Evolutionary conservation across 1,140 invertebrate species (phyloP).

Genomic region (Adoxophyes honmai): DNA sequence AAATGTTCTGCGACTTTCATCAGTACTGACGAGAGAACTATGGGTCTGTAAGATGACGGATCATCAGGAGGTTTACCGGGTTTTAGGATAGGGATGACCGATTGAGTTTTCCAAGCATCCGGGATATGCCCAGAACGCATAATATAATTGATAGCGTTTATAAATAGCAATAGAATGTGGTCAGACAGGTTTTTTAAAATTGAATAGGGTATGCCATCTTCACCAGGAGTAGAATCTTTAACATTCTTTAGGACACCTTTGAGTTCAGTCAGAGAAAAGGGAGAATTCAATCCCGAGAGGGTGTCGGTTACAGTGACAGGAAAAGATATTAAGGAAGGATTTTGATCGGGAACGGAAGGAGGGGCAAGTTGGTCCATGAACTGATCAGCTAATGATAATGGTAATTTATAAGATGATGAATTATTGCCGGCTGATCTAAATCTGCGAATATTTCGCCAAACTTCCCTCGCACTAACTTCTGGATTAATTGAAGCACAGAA

Average conservation of each 20-base stretch:
- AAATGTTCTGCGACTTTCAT: slow-evolving; percentile 29
- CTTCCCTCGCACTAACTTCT: slow-evolving; percentile 8
- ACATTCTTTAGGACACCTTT: slow-evolving; percentile 18
- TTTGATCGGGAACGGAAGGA: background rate
- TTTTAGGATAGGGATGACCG: slow-evolving; percentile 31
- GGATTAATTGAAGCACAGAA: slow-evolving; percentile 27
- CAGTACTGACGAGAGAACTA: slow-evolving; percentile 29
- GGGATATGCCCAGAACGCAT: slow-evolving; percentile 19
- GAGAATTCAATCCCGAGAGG: background rate
- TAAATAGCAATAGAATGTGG: background rate
- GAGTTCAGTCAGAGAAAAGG: slow-evolving; percentile 20
- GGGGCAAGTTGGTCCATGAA: slow-evolving; percentile 17
- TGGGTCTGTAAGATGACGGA: slow-evolving; percentile 26
- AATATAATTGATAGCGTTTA: slow-evolving; percentile 17
- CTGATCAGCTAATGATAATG: background rate
- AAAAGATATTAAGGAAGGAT: background rate
- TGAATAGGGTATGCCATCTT: slow-evolving; percentile 26
- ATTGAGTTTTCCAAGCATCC: slow-evolving; percentile 26
- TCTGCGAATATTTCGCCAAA: slow-evolving; percentile 23
- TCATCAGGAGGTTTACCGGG: slow-evolving; percentile 24
- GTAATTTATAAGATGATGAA: background rate
- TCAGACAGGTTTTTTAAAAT: slow-evolving; percentile 16
- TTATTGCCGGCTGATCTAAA: slow-evolving; percentile 8
- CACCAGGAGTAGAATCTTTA: slow-evolving; percentile 25
- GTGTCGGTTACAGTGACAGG: background rate